These are phyloP conservation scores for Heliothis subflexa DNA, from an alignment of 1,140 invertebrate species.

Conservation along the genomic window DNA sequence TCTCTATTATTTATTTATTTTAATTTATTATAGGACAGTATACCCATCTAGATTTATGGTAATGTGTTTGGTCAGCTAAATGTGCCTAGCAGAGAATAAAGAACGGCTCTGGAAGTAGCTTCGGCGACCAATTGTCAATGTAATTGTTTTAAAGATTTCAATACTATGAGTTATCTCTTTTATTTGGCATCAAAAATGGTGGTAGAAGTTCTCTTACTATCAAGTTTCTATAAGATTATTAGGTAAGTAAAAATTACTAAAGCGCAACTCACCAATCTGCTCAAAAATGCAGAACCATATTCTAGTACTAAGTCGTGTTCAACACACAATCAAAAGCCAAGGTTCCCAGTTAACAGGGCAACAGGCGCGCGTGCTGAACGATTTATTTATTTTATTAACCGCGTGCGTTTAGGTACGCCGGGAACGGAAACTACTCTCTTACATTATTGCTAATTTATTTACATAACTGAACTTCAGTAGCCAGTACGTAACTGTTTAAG, in stretches of 20 bases:
- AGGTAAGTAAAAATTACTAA: not conserved
- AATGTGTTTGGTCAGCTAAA: not conserved
- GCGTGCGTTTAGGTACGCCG: constrained; percentile 63
- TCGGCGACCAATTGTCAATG: too few relatives aligned
- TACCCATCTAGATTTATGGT: not conserved
- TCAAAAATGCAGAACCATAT: constrained; percentile 58
- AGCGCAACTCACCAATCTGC: constrained; percentile 33
- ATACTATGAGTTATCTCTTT: too few relatives aligned
- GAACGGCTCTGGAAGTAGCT: too few relatives aligned
- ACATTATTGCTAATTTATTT: constrained; percentile 50
- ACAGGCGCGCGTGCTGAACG: constrained; percentile 59
- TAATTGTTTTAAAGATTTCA: too few relatives aligned
- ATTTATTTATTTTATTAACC: constrained; percentile 77
- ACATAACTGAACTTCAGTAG: constrained; percentile 48
- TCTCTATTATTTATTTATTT: constrained; percentile 14
- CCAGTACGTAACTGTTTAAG: constrained; percentile 6
- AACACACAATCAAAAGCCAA: constrained; percentile 59
- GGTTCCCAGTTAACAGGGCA: constrained; percentile 55
- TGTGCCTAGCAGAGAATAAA: not conserved
- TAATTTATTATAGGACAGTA: constrained; percentile 9
- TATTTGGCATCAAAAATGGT: too few relatives aligned
- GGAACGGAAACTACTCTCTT: constrained; percentile 61
- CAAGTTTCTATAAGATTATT: too few relatives aligned
- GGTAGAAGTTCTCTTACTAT: too few relatives aligned
- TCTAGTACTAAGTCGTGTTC: constrained; percentile 58